phyloP scores from a whole-genome alignment of 2,113 vertebrate genomes.

The Corythaixoides concolor region DNA sequence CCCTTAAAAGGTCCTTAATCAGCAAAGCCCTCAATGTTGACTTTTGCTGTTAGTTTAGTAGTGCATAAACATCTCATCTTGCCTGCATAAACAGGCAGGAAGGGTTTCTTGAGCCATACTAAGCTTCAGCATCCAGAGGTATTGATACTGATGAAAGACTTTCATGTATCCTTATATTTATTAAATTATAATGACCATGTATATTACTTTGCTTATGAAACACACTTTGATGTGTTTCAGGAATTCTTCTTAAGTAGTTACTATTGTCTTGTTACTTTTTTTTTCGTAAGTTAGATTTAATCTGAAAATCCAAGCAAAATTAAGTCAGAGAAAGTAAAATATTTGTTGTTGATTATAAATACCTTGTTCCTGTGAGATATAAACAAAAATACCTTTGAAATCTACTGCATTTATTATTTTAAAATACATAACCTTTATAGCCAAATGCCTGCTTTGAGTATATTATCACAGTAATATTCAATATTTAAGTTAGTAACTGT shows the following conservation, averaged over 20 bases:
- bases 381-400: background rate
- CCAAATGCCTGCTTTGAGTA: background rate
- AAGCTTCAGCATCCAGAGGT: background rate
- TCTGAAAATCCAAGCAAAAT: background rate
- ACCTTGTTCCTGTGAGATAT: background rate
- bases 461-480: background rate
- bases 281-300: background rate
- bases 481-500: background rate
- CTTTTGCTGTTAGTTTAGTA: background rate
- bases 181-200: background rate
- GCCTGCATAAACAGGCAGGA: too few relatives aligned
- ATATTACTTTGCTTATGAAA: background rate
- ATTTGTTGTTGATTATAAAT: background rate
- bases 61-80: background rate
- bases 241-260: background rate
- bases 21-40: background rate
- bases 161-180: background rate
- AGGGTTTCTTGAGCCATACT: background rate
- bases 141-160: background rate
- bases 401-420: background rate
- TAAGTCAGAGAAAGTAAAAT: background rate
- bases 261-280: background rate
- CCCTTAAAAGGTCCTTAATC: background rate
- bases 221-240: background rate
- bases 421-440: background rate